Evolutionary conservation across 2,888 invertebrate genomes (phyloP), one percentile per base, ranked within the genome.

Genomic region (Hesperia comma): DNA sequence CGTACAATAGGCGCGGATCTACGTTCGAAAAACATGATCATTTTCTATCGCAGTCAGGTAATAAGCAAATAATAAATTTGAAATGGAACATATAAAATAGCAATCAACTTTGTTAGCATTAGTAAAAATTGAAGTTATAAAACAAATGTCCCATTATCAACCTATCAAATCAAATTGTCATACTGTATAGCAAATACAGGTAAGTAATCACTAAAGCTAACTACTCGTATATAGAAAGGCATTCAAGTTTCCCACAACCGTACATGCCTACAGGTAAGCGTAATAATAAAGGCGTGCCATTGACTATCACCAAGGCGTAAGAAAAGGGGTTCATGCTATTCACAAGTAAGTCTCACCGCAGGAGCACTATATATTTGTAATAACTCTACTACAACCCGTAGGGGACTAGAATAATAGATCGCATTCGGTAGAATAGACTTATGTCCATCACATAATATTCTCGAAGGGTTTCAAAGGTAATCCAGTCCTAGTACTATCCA

Each of bases 231-330:
- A n/a, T 53, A n/a, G 26, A 7, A 26, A 3, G 6, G 32, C 53
- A 2, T 53, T 26, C 26, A 58, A 37, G 40, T 66, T 70, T 67
- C 68, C 58, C 49, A 61, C 57, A 69, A 66, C 53, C 61, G 69
- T 63, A 46, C 17, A 33, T n/a, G n/a, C n/a, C n/a, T 40, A 63
- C 56, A 17, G 37, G 33, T n/a, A n/a, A 32, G 49, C 21, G 19
- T 19, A 49, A 54, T 46, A 43, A 56, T 21, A 56, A 15, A 15
- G 26, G 32, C 43, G 15, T n/a, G 43, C 32, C 46, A 58, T 58
- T 58, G 58, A 58, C 10, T 58, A 46, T 26, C 58, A 43, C n/a
- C 32, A 17, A 58, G 58, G 58, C 58, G 46, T 46, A 46, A 32
- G 58, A 43, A 15, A 46, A 46, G 58, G 58, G 26, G 58, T 46